A percentile compares a stretch with the other conserved stretches of the same genome.
These are phyloP conservation scores for Vultur gryphus DNA, from an alignment of 2,797 vertebrate genomes.

Conservation along the genomic window DNA sequence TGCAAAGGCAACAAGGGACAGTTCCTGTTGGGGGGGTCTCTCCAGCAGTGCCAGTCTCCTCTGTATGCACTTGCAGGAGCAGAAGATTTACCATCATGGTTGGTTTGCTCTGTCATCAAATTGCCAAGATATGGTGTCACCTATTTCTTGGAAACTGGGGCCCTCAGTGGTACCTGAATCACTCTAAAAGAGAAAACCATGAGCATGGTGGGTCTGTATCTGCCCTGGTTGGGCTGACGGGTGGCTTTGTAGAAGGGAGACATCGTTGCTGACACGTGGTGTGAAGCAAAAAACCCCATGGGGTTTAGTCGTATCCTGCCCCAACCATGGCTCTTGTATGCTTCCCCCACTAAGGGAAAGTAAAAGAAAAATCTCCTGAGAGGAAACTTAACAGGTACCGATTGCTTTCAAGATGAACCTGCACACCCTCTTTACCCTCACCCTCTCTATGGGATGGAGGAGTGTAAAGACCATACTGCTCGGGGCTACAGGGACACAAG, in stretches of 20 bases:
- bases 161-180: not conserved
- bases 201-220: not conserved
- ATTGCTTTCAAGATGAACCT: not conserved
- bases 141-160: not conserved
- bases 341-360: not conserved
- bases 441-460: not conserved
- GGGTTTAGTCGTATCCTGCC: not conserved
- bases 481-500: not conserved
- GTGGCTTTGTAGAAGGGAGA: not conserved
- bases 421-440: not conserved
- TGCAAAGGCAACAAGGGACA: not conserved
- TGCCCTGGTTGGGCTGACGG: not conserved
- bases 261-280: fast-evolving
- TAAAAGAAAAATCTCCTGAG: not conserved
- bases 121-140: not conserved
- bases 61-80: not conserved
- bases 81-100: not conserved
- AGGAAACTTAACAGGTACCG: not conserved
- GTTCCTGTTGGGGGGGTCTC: not conserved
- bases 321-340: not conserved
- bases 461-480: not conserved
- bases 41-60: not conserved
- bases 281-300: not conserved
- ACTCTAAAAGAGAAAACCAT: not conserved
- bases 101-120: not conserved